A percentile compares a stretch with the other conserved stretches of the same genome.
Evolutionary conservation across 2,797 vertebrate genomes (phyloP).

Genomic region (Cryptoblepharus egeriae): DNA sequence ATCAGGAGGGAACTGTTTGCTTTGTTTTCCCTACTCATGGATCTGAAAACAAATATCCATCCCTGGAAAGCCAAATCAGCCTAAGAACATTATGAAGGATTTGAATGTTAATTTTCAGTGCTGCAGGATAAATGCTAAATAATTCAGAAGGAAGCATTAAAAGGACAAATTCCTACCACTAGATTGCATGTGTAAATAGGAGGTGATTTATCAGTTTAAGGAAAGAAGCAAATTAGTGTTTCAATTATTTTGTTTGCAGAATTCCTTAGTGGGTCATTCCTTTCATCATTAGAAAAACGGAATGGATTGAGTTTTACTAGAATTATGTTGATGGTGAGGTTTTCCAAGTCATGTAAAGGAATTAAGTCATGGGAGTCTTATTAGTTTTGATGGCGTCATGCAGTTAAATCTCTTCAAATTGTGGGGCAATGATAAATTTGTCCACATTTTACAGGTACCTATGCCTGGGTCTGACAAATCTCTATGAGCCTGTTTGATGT

Average conservation of each 20-base stretch:
- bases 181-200: slow-evolving; percentile 45
- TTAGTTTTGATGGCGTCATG: slow-evolving; percentile 41
- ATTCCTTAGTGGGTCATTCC: slow-evolving; percentile 58
- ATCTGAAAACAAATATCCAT: slow-evolving; percentile 48
- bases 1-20: slow-evolving; percentile 31
- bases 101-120: slow-evolving; percentile 36
- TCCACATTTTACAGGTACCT: slow-evolving; percentile 29
- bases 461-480: background rate
- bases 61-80: slow-evolving; percentile 43
- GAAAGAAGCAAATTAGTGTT: slow-evolving; percentile 60
- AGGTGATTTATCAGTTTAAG: slow-evolving; percentile 58
- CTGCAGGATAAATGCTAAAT: slow-evolving; percentile 54
- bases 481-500: too few species aligned
- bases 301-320: slow-evolving; percentile 52
- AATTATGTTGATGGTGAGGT: slow-evolving; percentile 36
- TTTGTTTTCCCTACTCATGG: slow-evolving; percentile 44
- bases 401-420: slow-evolving; percentile 12
- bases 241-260: slow-evolving; percentile 59
- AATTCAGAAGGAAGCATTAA: slow-evolving; percentile 43
- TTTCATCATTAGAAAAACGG: slow-evolving; percentile 49
- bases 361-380: slow-evolving; percentile 43
- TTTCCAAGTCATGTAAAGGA: slow-evolving; percentile 40
- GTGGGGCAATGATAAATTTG: background rate
- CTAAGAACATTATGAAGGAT: slow-evolving; percentile 51
- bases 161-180: slow-evolving; percentile 44